phyloP scores from a whole-genome alignment of 2,888 invertebrate genomes.

The Carpatolechia fugitivella region DNA sequence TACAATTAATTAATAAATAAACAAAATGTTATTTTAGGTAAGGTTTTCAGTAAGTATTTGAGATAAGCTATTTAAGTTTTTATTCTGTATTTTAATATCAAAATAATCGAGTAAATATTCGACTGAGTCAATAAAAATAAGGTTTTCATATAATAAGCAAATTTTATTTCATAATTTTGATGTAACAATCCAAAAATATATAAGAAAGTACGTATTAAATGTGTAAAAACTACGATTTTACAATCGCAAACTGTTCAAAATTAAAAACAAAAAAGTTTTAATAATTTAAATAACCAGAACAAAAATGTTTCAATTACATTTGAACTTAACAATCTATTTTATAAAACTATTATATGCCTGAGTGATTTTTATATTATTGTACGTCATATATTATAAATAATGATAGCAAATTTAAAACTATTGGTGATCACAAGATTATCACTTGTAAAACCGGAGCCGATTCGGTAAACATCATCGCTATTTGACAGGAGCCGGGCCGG shows the following conservation, averaged over 20 bases:
- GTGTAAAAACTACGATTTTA: background rate
- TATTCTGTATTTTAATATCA: no score
- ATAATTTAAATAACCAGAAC: background rate
- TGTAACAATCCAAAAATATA: background rate
- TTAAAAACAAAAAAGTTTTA: background rate
- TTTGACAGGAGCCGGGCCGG: constrained; percentile 10
- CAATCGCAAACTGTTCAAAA: background rate
- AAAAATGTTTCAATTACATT: constrained; percentile 14
- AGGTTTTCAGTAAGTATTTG: no score
- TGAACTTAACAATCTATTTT: background rate
- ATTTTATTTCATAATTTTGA: constrained; percentile 3
- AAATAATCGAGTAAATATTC: background rate
- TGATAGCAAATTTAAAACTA: no score
- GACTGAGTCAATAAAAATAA: constrained; percentile 32
- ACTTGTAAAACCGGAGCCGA: constrained; percentile 5
- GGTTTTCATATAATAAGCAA: constrained; percentile 2
- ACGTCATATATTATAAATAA: no score
- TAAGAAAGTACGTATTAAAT: background rate
- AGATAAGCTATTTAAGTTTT: no score
- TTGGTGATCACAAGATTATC: constrained; percentile 6
- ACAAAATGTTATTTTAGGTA: background rate
- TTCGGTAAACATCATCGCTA: constrained; percentile 12
- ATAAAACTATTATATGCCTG: background rate
- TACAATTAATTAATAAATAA: background rate
- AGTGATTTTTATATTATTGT: background rate